phyloP scores from a whole-genome alignment of 2,797 vertebrate genomes.

The Sebastolobus alascanus region DNA sequence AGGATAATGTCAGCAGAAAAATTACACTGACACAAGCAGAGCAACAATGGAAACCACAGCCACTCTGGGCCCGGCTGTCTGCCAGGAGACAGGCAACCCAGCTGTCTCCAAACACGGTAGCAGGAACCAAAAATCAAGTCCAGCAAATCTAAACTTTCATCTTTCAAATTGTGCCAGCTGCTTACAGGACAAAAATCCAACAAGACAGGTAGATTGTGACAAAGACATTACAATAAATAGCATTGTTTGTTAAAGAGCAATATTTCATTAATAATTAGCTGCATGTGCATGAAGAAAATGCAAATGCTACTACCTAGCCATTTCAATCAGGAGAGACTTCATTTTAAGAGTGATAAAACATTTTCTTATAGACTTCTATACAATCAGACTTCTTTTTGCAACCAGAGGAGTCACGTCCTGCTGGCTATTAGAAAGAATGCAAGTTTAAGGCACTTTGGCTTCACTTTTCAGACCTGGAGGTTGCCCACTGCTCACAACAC shows the following conservation, averaged over 20 bases:
- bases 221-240: background rate
- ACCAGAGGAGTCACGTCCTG: too few relatives aligned
- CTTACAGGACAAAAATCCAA: background rate
- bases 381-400: too few relatives aligned
- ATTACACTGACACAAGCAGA: slow-evolving; percentile 12
- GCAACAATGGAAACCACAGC: background rate
- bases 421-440: too few relatives aligned
- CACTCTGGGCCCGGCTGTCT: background rate
- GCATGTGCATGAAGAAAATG: background rate
- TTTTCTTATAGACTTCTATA: too few relatives aligned
- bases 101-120: slow-evolving; percentile 2
- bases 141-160: background rate
- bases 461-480: too few relatives aligned
- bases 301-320: background rate
- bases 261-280: background rate
- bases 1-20: slow-evolving; percentile 26
- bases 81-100: slow-evolving; percentile 2
- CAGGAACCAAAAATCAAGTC: slow-evolving; percentile 22
- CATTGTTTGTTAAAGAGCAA: background rate
- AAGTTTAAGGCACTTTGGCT: too few relatives aligned
- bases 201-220: background rate
- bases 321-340: background rate
- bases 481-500: background rate
- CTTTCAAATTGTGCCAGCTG: background rate
- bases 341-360: too few relatives aligned